Conservation (phyloP, 2,888 invertebrate genomes). For the Pollenia labialis region DNA sequence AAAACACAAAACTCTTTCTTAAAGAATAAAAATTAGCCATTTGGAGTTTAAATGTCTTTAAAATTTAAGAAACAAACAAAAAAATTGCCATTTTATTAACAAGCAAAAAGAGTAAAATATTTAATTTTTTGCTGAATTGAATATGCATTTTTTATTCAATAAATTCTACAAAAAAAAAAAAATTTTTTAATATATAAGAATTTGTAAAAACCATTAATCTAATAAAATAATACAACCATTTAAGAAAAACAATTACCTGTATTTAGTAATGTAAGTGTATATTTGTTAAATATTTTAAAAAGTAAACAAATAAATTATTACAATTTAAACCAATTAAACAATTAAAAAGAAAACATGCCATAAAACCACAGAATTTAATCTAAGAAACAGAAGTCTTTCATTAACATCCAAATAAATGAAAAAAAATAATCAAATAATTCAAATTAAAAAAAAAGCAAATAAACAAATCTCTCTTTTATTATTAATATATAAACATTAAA, state of each 20-base stretch:
- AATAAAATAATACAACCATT: conserved; percentile 21
- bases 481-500: conserved; percentile 35
- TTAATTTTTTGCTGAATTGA: conserved; percentile 37
- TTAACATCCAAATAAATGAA: conserved; percentile 41
- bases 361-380: conserved; percentile 56
- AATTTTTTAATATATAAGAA: conserved; percentile 22
- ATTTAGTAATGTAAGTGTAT: conserved; percentile 68
- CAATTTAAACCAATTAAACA: not conserved
- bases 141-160: conserved; percentile 7
- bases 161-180: conserved; percentile 9
- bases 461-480: conserved; percentile 41
- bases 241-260: conserved; percentile 65
- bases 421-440: not conserved
- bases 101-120: conserved; percentile 13
- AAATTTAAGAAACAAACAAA: conserved; percentile 32
- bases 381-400: conserved; percentile 55
- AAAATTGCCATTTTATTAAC: conserved; percentile 54
- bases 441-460: conserved; percentile 28
- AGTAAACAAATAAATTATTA: conserved; percentile 5
- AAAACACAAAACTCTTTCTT: conserved; percentile 18
- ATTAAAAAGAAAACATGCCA: conserved; percentile 44
- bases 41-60: conserved; percentile 62
- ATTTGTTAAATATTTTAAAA: conserved; percentile 64
- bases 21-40: conserved; percentile 58
- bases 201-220: conserved; percentile 31